Evolutionary conservation across 2,888 invertebrate species (phyloP).

Genomic region (Conistra vaccinii): DNA sequence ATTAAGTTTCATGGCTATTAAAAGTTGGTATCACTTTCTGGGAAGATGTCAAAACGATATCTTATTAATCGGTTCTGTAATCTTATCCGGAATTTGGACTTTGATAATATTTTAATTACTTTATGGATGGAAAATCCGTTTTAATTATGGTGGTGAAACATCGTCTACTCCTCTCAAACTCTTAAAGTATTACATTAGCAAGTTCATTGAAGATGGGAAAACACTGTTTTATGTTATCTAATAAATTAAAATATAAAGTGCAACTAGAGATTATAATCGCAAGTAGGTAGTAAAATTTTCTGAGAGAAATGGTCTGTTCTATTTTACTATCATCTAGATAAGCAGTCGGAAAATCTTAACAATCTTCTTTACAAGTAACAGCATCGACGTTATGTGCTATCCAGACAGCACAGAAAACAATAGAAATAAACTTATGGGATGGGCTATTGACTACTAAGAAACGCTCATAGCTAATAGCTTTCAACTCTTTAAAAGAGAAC

Average conservation of each 20-base stretch:
- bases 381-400: constrained; percentile 4
- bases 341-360: constrained; percentile 27
- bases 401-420: neutral
- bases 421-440: neutral
- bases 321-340: constrained; percentile 39
- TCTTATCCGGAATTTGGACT: constrained; percentile 38
- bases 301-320: constrained; percentile 9
- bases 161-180: neutral
- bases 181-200: neutral
- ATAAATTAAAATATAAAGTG: constrained; percentile 17
- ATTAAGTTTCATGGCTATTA: constrained; percentile 63
- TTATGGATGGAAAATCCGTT: constrained; percentile 22
- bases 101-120: constrained; percentile 48
- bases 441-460: constrained; percentile 15
- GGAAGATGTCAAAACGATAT: constrained; percentile 55
- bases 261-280: constrained; percentile 24
- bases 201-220: neutral
- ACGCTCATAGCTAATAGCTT: constrained; percentile 16
- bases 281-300: constrained; percentile 15
- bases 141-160: constrained; percentile 31
- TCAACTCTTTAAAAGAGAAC: constrained; percentile 11
- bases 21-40: constrained; percentile 49
- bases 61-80: constrained; percentile 53
- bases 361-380: constrained; percentile 8
- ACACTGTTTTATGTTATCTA: neutral